Percentiles rank a stretch among this genome's conserved stretches.
Evolutionary conservation across 2,113 vertebrate genomes (phyloP).

Genomic region (Limanda limanda): DNA sequence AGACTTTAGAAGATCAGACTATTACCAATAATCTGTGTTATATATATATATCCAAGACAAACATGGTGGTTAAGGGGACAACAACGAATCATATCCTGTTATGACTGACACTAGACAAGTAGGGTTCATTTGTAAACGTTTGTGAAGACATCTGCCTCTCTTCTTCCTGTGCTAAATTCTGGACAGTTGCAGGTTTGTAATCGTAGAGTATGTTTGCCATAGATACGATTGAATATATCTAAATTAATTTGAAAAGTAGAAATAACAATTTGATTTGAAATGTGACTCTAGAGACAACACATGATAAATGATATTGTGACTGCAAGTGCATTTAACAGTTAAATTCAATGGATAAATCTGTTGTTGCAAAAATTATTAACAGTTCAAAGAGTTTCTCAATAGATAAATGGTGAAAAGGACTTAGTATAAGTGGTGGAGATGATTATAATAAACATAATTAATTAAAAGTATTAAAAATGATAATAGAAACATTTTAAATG

Average conservation of each 20-base stretch:
- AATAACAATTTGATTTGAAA: too few relatives aligned
- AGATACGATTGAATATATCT: too few relatives aligned
- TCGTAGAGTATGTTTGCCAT: not conserved
- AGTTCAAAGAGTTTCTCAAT: not conserved
- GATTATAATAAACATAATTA: too few relatives aligned
- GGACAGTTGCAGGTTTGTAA: not conserved
- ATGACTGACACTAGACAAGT: constrained; percentile 1
- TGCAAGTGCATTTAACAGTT: too few relatives aligned
- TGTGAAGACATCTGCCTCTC: not conserved
- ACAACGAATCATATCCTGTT: not conserved
- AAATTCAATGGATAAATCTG: too few relatives aligned
- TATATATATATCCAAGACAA: constrained; percentile 17
- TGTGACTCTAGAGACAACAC: too few relatives aligned
- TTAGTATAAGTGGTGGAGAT: too few relatives aligned
- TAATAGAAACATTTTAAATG: not conserved
- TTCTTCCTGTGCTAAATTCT: not conserved
- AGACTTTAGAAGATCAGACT: constrained; percentile 35
- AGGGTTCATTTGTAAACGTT: constrained; percentile 8
- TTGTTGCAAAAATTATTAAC: not conserved
- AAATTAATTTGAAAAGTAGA: too few relatives aligned
- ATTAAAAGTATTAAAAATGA: not conserved
- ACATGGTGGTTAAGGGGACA: constrained; percentile 2
- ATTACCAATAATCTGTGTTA: constrained; percentile 11
- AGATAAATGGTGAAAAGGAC: too few relatives aligned
- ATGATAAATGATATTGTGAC: too few relatives aligned